These are phyloP conservation scores for Melinopterus prodromus DNA, from an alignment of 2,888 invertebrate species.

Conservation along the genomic window DNA sequence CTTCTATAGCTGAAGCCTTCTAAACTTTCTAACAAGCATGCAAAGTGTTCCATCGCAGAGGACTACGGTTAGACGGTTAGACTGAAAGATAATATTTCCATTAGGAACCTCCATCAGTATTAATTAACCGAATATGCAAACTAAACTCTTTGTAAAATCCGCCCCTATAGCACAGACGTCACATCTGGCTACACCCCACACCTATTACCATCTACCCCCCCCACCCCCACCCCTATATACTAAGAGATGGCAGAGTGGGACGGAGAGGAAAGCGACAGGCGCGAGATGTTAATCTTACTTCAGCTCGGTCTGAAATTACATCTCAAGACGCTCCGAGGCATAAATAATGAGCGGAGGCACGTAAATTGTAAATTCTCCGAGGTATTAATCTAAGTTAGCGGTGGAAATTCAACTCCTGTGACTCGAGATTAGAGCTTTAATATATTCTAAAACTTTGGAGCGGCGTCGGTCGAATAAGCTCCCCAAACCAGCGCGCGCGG, in stretches of 20 bases:
- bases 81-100: not conserved
- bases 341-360: constrained; percentile 59
- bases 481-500: constrained; percentile 32
- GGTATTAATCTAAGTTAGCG: constrained; percentile 63
- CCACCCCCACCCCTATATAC: not conserved
- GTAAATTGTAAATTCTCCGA: constrained; percentile 62
- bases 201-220: not conserved
- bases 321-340: constrained; percentile 61
- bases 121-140: constrained; percentile 4
- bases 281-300: constrained; percentile 55
- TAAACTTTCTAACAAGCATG: not conserved
- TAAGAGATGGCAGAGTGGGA: too few species aligned
- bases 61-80: not conserved
- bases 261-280: not conserved
- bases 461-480: constrained; percentile 57
- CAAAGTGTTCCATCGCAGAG: not conserved
- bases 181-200: not conserved
- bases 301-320: constrained; percentile 57
- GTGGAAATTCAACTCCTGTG: constrained; percentile 62
- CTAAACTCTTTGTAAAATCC: constrained; percentile 4
- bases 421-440: constrained; percentile 62
- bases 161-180: not conserved
- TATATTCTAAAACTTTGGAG: constrained; percentile 62
- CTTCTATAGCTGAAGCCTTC: not conserved
- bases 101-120: not conserved